phyloP scores from a whole-genome alignment of 2,888 invertebrate species.

The Crioceris asparagi region DNA sequence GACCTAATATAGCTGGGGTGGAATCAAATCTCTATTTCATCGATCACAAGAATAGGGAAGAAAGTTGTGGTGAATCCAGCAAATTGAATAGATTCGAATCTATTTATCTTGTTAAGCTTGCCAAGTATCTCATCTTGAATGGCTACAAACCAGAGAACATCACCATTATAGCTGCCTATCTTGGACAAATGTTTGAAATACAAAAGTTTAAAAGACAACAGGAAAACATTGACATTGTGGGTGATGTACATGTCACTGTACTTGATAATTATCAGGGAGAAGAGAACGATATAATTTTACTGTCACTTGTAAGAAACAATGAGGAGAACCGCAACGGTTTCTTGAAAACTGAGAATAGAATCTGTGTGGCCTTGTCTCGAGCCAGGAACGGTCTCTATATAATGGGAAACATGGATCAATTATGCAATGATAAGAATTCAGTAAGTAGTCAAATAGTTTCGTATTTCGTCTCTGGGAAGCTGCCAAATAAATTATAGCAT shows the following conservation, averaged over 20 bases:
- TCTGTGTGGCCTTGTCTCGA: slow-evolving; percentile 69
- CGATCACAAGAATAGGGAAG: slow-evolving; percentile 49
- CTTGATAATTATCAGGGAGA: slow-evolving; percentile 78
- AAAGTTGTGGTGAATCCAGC: slow-evolving; percentile 43
- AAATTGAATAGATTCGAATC: slow-evolving; percentile 56
- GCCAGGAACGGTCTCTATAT: slow-evolving; percentile 62
- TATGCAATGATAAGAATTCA: slow-evolving; percentile 41
- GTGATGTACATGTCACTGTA: slow-evolving; percentile 49
- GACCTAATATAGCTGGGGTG: slow-evolving; percentile 50
- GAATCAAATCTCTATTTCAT: slow-evolving; percentile 56
- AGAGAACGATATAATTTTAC: slow-evolving; percentile 65
- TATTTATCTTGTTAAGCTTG: slow-evolving; percentile 48
- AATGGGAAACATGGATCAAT: slow-evolving; percentile 57
- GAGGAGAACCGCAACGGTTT: slow-evolving; percentile 57
- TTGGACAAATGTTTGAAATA: slow-evolving; percentile 64
- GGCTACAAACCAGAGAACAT: slow-evolving; percentile 50
- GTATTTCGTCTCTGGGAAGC: not conserved
- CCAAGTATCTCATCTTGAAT: slow-evolving; percentile 50
- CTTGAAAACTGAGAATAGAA: slow-evolving; percentile 55
- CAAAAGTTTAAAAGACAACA: slow-evolving; percentile 50
- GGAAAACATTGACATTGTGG: slow-evolving; percentile 59
- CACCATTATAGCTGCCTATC: slow-evolving; percentile 62
- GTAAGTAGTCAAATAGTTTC: slow-evolving; percentile 5
- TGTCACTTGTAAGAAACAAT: slow-evolving; percentile 72
- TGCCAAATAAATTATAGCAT: not conserved